phyloP scores from a whole-genome alignment of 2,113 vertebrate species.

The Cacatua alba region DNA sequence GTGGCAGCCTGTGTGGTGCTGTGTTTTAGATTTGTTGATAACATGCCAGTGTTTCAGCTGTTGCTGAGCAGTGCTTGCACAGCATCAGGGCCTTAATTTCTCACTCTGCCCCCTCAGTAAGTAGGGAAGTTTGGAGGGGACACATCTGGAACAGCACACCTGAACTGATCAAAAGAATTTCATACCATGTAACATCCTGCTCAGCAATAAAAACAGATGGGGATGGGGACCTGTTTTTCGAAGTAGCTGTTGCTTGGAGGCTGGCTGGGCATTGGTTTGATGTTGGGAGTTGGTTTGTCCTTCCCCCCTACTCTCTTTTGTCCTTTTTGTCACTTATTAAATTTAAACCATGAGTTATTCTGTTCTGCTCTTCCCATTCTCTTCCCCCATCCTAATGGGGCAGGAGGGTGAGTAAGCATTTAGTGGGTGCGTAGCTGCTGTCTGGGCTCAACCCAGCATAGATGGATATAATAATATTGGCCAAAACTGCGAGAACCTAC shows the following conservation, averaged over 20 bases:
- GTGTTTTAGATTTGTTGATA: neutral
- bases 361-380: neutral
- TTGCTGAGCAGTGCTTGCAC: neutral
- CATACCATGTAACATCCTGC: accelerated
- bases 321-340: neutral
- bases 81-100: neutral
- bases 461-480: neutral
- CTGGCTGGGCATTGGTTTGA: neutral
- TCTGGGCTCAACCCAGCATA: neutral
- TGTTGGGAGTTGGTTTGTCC: neutral
- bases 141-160: neutral
- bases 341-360: neutral
- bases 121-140: neutral
- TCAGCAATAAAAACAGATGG: neutral
- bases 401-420: neutral
- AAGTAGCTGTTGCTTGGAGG: neutral
- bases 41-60: neutral
- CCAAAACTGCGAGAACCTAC: neutral
- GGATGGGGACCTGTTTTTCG: neutral
- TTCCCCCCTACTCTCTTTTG: neutral
- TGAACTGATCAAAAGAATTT: neutral
- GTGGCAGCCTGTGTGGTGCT: neutral
- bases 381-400: accelerated
- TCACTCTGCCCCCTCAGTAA: neutral
- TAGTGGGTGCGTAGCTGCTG: neutral